Evolutionary conservation across 1,140 invertebrate species (phyloP), one percentile per base, ranked within the genome.

Genomic region (Polypedilum vanderplanki): DNA sequence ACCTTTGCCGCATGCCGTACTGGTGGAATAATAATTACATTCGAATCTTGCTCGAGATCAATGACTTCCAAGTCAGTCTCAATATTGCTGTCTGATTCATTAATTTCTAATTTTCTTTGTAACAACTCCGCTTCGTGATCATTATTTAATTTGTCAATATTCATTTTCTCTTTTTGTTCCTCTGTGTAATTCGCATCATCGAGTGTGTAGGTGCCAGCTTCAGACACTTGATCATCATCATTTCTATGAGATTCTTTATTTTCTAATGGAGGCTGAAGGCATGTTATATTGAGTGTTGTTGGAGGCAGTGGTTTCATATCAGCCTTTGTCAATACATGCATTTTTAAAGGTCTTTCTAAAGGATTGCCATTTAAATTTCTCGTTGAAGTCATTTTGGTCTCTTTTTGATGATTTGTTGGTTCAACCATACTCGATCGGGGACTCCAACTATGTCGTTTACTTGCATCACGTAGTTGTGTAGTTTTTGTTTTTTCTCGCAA

Each of bases 161-260:
- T 91, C 86, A 91, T 91, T 78, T 93, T 86, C 70, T 93, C 93
- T 84, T 92, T 90, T 77, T 94, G 91, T 79, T 93, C 91, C 79
- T 94, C 93, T 0, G 91, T 90, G 77, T 92, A 93, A 80, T 89
- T 89, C 77, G 93, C 91, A 75, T 90, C 90, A 78, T 93, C 91
- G 41, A 96, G 89, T 0, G 94, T 96, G 77, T 96, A 96, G 1
- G 94, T 96, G 40, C 94, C 94, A 7, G 91, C 86, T 80, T 94
- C 92, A 81, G 92, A 93, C 0, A 88, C 86, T 33, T 90, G 76
- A 76, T 79, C 80, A 75, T 79, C 80, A 75, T 79, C 46, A 80
- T 78, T 77, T 79, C 79, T 74, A 81, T 77, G 79, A 80, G 74
- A 76, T 79, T 77, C 74, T 73, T 7, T 40, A 15, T 65, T 67